Percentiles rank a stretch among this genome's conserved stretches.
These are phyloP conservation scores for Ianthella basta DNA, from an alignment of 37 sponge, comb jelly and placozoan genomes.

Conservation along the genomic window DNA sequence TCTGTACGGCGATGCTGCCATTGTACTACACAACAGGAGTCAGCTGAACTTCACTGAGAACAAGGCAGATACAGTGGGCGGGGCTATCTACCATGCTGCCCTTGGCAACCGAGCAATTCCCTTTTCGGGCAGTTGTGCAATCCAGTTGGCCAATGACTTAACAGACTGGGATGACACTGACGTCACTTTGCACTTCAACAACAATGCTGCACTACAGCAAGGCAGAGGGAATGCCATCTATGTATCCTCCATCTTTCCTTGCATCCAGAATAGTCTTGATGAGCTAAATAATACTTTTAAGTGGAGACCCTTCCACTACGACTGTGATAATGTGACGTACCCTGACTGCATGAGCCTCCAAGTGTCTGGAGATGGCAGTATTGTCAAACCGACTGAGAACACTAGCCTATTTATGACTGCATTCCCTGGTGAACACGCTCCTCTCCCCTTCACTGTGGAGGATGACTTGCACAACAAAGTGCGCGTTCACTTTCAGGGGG, in stretches of 20 bases:
- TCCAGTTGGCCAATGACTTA: not conserved
- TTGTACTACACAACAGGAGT: not conserved
- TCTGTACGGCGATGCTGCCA: conserved; percentile 35
- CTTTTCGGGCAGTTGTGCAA: conserved; percentile 46
- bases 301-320: conserved; percentile 31
- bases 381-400: not conserved
- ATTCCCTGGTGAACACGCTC: conserved; percentile 44
- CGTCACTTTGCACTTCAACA: conserved; percentile 33
- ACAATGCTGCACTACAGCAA: conserved; percentile 31
- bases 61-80: conserved; percentile 31
- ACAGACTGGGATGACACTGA: conserved; percentile 39
- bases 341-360: not conserved
- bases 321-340: not conserved
- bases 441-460: conserved; percentile 13
- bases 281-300: not conserved
- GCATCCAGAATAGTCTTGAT: conserved; percentile 2
- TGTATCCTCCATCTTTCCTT: conserved; percentile 55
- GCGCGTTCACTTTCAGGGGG: not conserved
- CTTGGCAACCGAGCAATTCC: conserved; percentile 22
- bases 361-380: conserved; percentile 23
- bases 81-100: conserved; percentile 51
- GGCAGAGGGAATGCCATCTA: conserved; percentile 41
- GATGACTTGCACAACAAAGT: conserved; percentile 46
- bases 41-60: conserved; percentile 49
- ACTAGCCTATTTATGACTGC: not conserved